These are phyloP conservation scores for Dolichopus griseipennis DNA, from an alignment of 2,888 invertebrate species.

Conservation along the genomic window DNA sequence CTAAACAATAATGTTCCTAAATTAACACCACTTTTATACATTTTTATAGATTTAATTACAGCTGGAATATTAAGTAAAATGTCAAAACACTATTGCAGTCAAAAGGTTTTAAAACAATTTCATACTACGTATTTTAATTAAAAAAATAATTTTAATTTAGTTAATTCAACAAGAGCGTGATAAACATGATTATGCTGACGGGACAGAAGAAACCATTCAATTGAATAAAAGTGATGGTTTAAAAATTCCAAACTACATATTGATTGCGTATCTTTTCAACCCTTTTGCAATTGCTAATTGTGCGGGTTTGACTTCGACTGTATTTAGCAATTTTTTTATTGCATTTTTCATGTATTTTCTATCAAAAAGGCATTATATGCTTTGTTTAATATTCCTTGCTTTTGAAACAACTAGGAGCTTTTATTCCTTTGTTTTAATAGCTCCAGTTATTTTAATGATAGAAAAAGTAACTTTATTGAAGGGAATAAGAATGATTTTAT, in stretches of 20 bases:
- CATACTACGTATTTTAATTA: neutral
- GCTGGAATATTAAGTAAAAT: slow-evolving; percentile 63
- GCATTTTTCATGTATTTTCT: slow-evolving; percentile 63
- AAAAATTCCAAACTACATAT: slow-evolving; percentile 57
- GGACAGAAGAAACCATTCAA: slow-evolving; percentile 48
- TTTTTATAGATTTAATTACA: slow-evolving; percentile 65
- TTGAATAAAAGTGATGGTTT: slow-evolving; percentile 35
- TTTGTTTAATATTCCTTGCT: slow-evolving; percentile 61
- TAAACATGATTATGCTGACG: slow-evolving; percentile 49
- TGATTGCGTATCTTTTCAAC: slow-evolving; percentile 76
- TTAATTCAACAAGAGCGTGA: slow-evolving; percentile 48
- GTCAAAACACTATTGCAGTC: slow-evolving; percentile 58
- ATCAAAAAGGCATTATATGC: slow-evolving; percentile 52
- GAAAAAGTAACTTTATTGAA: slow-evolving; percentile 16
- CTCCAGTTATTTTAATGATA: slow-evolving; percentile 62
- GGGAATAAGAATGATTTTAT: slow-evolving; percentile 21
- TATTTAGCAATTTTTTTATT: slow-evolving; percentile 77
- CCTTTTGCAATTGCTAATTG: slow-evolving; percentile 82
- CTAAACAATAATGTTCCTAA: slow-evolving; percentile 49
- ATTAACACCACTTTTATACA: slow-evolving; percentile 55
- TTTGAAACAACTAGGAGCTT: slow-evolving; percentile 73
- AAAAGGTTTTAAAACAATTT: slow-evolving; percentile 26
- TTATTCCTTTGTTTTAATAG: slow-evolving; percentile 72
- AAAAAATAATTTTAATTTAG: slow-evolving; percentile 28
- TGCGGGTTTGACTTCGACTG: slow-evolving; percentile 81